Evolutionary conservation across 2,113 vertebrate genomes (phyloP), one percentile per base, ranked within the genome.

Genomic region (Hiodon alosoides): DNA sequence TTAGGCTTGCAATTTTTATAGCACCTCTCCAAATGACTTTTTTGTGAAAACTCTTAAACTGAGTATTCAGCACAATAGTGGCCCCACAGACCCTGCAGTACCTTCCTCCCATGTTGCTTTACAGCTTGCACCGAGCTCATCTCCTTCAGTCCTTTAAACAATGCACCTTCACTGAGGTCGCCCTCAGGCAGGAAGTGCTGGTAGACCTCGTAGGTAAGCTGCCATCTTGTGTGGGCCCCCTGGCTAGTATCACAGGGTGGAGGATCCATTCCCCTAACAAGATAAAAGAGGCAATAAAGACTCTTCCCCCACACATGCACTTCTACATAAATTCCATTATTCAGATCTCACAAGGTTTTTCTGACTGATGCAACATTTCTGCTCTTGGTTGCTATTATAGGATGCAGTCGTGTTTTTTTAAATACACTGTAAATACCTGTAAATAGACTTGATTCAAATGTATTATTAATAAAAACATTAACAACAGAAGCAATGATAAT

Each of bases 111-210:
- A 51, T 73, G 60, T 66, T 51, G 31, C 64, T 61, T 59, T 11
- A 79, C 67, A 2, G 64, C 53, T 48, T 62, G 17, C 51, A 79
- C 78, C 1, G 78, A 79, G 16, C 50, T 71, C 70, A 79, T 68
- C 17, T 64, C 62, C 13, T 17, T 62, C 50, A 79, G 66, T 10
- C 70, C 74, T 3, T 64, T 48, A 11, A 68, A 69, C 31, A 79
- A 52, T 46, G 64, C 67, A 46, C 11, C 14, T 53, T 73, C 62
- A 62, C 53, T 76, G 50, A 76, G 62, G 65, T 79, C 78, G n/a
- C 66, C 71, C 66, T 76, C 78, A 2, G 78, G 74, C 70, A 79
- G 52, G 74, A 79, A 79, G 31, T 79, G 69, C 66, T 73, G 74
- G 75, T 76, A 79, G 7, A 76, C 52, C 1, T 76, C 71, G 46